phyloP scores from a whole-genome alignment of 2,113 vertebrate species.

The Poeciliopsis turrubarensis region DNA sequence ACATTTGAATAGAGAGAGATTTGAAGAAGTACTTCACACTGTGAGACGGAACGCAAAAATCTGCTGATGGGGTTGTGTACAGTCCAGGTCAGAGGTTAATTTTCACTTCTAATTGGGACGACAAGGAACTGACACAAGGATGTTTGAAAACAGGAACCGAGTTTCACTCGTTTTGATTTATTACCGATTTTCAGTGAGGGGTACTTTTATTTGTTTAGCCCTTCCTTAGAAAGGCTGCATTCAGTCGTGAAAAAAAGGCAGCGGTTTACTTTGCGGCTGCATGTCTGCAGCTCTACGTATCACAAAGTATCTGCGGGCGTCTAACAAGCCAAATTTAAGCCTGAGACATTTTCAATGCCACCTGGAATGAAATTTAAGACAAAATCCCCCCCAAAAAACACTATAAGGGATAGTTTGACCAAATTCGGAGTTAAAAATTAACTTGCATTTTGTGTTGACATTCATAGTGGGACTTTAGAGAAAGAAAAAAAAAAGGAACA shows the following conservation, averaged over 20 bases:
- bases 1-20: background rate
- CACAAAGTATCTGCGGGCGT: no score
- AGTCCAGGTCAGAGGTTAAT: background rate
- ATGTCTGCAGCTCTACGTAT: background rate
- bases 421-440: background rate
- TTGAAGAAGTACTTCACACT: background rate
- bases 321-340: no score
- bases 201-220: background rate
- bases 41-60: background rate
- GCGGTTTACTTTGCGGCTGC: background rate
- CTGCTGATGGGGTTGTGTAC: background rate
- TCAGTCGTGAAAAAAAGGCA: background rate
- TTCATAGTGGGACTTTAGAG: no score
- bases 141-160: background rate
- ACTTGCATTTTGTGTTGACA: background rate
- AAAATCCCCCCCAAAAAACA: no score
- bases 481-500: no score
- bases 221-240: background rate
- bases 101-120: background rate
- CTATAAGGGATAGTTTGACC: background rate
- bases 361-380: no score
- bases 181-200: background rate
- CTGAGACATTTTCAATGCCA: no score
- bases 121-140: no score
- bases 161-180: background rate